Conservation (phyloP, 2,888 invertebrate genomes). For the Emmelina monodactyla region DNA sequence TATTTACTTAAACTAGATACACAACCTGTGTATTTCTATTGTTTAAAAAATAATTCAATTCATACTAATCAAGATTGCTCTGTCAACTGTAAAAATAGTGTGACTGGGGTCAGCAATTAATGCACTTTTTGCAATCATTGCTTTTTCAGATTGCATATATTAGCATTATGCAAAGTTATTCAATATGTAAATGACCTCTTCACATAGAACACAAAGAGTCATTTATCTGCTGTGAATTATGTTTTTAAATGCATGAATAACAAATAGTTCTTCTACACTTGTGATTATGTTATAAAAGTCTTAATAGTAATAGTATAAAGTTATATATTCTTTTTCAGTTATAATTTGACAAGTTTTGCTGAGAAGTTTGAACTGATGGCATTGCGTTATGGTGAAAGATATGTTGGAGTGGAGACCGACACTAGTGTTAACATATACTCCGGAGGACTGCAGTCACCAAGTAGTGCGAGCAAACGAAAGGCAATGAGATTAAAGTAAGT, state of each 20-base stretch:
- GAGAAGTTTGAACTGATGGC: conserved; percentile 76
- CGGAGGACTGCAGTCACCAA: conserved; percentile 66
- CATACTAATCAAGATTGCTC: no score
- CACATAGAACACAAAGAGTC: no score
- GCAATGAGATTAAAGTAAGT: conserved; percentile 64
- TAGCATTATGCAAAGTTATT: no score
- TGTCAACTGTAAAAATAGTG: no score
- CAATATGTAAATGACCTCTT: no score
- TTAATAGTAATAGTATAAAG: not conserved
- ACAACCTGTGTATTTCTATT: no score
- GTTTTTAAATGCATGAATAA: no score
- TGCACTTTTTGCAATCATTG: no score
- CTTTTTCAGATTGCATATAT: no score
- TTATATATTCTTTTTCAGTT: conserved; percentile 53
- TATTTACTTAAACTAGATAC: not conserved
- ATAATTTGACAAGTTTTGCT: conserved; percentile 72
- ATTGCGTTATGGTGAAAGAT: conserved; percentile 72
- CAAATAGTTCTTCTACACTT: not conserved
- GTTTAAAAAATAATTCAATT: no score
- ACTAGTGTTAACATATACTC: conserved; percentile 66
- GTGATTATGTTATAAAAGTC: not conserved
- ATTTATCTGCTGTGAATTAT: no score
- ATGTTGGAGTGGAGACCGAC: conserved; percentile 78
- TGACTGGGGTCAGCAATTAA: no score
- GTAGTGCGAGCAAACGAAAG: conserved; percentile 70